Conservation (phyloP, 2,888 invertebrate species). For the Galeruca laticollis region DNA sequence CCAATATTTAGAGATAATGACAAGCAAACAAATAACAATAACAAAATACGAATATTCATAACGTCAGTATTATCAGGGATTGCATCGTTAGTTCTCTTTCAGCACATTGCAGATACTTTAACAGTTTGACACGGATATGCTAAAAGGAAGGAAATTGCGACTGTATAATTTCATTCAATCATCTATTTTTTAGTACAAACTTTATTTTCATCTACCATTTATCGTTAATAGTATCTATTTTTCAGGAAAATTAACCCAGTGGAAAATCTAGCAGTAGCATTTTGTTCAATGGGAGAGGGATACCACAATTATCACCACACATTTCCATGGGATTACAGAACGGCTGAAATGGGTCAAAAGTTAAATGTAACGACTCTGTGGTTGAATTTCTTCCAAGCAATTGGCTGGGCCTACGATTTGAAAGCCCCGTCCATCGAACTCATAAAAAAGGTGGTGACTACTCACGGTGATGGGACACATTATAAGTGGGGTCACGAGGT, state of each 20-base stretch:
- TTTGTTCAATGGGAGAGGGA: constrained; percentile 85
- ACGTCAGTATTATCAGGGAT: no score
- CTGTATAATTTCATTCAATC: no score
- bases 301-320: constrained; percentile 75
- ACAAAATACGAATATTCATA: no score
- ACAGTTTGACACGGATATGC: no score
- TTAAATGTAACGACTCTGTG: constrained; percentile 78
- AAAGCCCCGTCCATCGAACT: constrained; percentile 74
- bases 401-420: constrained; percentile 84
- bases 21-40: no score
- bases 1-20: no score
- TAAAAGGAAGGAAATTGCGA: no score
- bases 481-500: constrained; percentile 37
- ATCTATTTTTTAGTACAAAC: no score
- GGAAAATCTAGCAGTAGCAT: constrained; percentile 81
- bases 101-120: no score
- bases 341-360: constrained; percentile 80
- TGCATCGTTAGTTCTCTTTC: no score
- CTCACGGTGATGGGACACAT: constrained; percentile 67
- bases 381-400: constrained; percentile 76
- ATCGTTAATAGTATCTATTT: constrained; percentile 17
- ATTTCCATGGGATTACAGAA: constrained; percentile 92
- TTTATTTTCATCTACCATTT: no score
- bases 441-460: constrained; percentile 68
- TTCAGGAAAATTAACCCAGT: constrained; percentile 81